phyloP scores from a whole-genome alignment of 2,113 vertebrate species.

The Chionomys nivalis region DNA sequence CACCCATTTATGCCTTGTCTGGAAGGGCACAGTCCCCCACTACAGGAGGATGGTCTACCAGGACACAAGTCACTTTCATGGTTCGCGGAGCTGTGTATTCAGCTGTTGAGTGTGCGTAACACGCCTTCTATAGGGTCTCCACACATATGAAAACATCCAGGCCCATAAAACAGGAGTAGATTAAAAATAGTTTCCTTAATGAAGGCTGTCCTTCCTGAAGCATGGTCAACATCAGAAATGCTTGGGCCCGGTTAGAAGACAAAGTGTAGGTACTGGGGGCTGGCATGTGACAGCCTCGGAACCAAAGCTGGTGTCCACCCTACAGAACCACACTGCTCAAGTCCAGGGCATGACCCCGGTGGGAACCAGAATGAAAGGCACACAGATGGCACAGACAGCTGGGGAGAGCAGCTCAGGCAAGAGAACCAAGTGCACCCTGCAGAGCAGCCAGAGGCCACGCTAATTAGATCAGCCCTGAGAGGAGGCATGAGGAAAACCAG shows the following conservation, averaged over 20 bases:
- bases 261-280: not conserved
- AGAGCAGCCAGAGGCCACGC: not conserved
- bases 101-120: not conserved
- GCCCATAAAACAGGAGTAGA: not conserved
- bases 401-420: not conserved
- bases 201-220: not conserved
- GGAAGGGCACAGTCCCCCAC: not conserved
- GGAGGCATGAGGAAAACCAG: not conserved
- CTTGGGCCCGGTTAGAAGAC: not conserved
- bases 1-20: not conserved
- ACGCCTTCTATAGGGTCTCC: not conserved
- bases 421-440: not conserved
- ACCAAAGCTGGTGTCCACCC: not conserved
- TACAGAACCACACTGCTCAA: not conserved
- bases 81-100: not conserved
- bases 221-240: not conserved
- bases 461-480: not conserved
- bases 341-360: not conserved
- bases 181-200: constrained; percentile 3
- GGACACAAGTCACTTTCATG: not conserved
- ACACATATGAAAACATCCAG: not conserved
- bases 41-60: not conserved
- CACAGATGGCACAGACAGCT: not conserved
- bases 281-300: not conserved
- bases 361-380: not conserved